These are phyloP conservation scores for Octomys mimax DNA, from an alignment of 2,797 vertebrate genomes.

Conservation along the genomic window DNA sequence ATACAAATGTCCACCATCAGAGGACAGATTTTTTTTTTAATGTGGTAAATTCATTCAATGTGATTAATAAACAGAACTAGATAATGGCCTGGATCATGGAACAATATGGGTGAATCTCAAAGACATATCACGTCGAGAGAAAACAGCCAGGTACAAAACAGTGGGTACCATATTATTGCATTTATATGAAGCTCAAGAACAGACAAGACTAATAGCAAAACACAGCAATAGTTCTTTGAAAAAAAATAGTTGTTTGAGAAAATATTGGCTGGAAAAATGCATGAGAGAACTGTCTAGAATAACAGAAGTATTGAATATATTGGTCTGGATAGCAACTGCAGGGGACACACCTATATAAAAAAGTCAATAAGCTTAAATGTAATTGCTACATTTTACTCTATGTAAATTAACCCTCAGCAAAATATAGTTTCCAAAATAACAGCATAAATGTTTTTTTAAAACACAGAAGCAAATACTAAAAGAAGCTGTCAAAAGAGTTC, in stretches of 20 bases:
- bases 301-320: background rate
- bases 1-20: background rate
- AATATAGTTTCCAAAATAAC: background rate
- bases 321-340: background rate
- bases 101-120: background rate
- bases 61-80: conserved; percentile 26
- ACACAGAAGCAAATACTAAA: background rate
- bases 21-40: background rate
- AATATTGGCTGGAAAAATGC: background rate
- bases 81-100: background rate
- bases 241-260: background rate
- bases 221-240: background rate
- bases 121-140: conserved; percentile 9
- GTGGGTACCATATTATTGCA: background rate
- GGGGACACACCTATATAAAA: background rate
- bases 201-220: background rate
- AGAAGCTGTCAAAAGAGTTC: conserved; percentile 40
- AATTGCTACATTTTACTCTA: background rate
- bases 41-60: conserved; percentile 16
- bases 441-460: conserved; percentile 8
- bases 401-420: conserved; percentile 36
- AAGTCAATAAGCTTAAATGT: background rate
- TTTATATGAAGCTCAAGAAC: conserved; percentile 16
- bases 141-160: conserved; percentile 16
- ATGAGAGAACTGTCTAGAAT: conserved; percentile 6